Base-by-base conservation (phyloP, 1,140 invertebrate genomes). In the Eumeta japonica region DNA sequence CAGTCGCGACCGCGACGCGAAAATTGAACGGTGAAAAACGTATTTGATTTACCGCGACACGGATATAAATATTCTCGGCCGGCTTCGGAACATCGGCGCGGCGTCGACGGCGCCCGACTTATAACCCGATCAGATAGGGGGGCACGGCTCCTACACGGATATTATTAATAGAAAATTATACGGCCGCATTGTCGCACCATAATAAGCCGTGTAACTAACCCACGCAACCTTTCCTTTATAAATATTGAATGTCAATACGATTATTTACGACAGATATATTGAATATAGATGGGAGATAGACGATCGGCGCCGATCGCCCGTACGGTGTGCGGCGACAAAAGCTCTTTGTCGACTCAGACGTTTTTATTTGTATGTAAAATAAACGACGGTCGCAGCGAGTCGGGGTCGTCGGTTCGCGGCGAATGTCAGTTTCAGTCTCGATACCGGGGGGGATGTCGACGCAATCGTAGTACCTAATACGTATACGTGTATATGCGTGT, bases 351-450 rank as follows among this genome's bases (percentile, higher is more conserved):
- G 53, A 55, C 62, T 62, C 59, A 62, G 67, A 59, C 59, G 53
- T 54, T 70, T 62, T 62, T 70, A 62, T 70, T 73, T 68, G 61
- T 73, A 73, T 73, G 68, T 63, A 64, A 70, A 73, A 67, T 48
- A 41, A 43, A 48, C n/a, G n/a, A n/a, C n/a, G n/a, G n/a, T n/a
- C n/a, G n/a, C n/a, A n/a, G n/a, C n/a, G n/a, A n/a, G n/a, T n/a
- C n/a, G n/a, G n/a, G n/a, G n/a, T n/a, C n/a, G n/a, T n/a, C n/a
- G n/a, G n/a, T n/a, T n/a, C n/a, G n/a, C n/a, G n/a, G n/a, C n/a
- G n/a, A n/a, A n/a, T n/a, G n/a, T n/a, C n/a, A n/a, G n/a, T n/a
- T n/a, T n/a, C n/a, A n/a, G n/a, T n/a, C n/a, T 24, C 20, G n/a
- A 24, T n/a, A 24, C 5, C 5, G 20, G 20, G 20, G 20, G 5